These are phyloP conservation scores for Eutolmus rufibarbis DNA, from an alignment of 2,888 invertebrate genomes.

Conservation along the genomic window DNA sequence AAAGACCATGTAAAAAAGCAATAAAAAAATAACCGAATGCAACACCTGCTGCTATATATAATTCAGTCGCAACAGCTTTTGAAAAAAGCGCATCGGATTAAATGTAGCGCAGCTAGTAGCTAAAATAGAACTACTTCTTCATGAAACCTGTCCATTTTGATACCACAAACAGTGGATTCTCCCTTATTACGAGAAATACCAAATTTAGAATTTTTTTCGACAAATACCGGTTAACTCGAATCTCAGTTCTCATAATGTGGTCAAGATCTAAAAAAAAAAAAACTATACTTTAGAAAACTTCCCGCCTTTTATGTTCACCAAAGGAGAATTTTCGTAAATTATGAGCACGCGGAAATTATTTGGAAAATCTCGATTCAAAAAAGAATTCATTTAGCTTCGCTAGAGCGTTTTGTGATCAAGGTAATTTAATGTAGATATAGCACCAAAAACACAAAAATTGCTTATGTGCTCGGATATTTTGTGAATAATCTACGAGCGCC, in stretches of 20 bases:
- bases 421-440: not conserved
- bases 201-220: not conserved
- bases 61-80: not conserved
- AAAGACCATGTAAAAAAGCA: not conserved
- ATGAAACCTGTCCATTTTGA: not conserved
- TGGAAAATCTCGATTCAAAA: not conserved
- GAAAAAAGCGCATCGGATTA: not conserved
- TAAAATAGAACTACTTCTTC: not conserved
- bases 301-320: not conserved
- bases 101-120: not conserved
- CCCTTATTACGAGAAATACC: not conserved
- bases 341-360: constrained; percentile 10
- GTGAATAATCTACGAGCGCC: not conserved
- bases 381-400: not conserved
- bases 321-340: not conserved
- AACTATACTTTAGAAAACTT: not conserved
- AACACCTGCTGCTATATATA: not conserved
- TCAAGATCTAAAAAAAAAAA: not conserved
- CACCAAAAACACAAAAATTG: not conserved
- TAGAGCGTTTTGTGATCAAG: not conserved
- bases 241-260: not conserved
- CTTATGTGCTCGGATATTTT: not conserved
- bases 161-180: not conserved
- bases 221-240: not conserved
- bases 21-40: not conserved